phyloP scores from a whole-genome alignment of 2,888 invertebrate species.

The Diogma glabrata region DNA sequence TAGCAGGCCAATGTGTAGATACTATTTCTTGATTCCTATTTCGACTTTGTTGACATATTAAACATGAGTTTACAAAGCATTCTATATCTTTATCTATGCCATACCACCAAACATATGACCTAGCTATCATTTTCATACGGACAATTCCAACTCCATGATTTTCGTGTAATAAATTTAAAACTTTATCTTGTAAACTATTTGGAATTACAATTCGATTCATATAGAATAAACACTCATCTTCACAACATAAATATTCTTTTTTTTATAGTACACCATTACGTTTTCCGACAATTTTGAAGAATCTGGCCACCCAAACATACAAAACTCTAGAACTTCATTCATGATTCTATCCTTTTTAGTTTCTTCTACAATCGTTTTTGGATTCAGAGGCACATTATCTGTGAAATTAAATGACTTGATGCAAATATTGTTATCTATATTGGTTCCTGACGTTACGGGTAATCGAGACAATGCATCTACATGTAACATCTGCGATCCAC shows the following conservation, averaged over 20 bases:
- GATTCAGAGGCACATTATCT: too few species aligned
- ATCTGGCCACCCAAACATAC: background rate
- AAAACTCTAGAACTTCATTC: background rate
- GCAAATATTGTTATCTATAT: background rate
- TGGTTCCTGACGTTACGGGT: background rate
- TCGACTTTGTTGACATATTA: too few species aligned
- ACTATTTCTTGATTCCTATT: too few species aligned
- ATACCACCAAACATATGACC: background rate
- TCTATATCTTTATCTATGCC: background rate
- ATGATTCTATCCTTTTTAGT: background rate
- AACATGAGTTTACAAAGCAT: too few species aligned
- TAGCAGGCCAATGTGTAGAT: too few species aligned
- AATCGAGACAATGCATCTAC: background rate
- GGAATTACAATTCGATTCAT: background rate
- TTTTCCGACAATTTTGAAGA: background rate
- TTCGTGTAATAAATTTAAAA: background rate
- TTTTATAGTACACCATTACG: background rate
- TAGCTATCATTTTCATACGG: background rate
- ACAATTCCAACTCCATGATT: background rate
- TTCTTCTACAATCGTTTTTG: background rate
- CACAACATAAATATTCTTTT: too few species aligned
- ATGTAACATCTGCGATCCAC: background rate
- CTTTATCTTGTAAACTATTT: background rate
- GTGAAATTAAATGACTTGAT: too few species aligned
- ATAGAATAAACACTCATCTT: background rate